phyloP scores from a whole-genome alignment of 2,797 vertebrate genomes.

The Rhinoraja longicauda region DNA sequence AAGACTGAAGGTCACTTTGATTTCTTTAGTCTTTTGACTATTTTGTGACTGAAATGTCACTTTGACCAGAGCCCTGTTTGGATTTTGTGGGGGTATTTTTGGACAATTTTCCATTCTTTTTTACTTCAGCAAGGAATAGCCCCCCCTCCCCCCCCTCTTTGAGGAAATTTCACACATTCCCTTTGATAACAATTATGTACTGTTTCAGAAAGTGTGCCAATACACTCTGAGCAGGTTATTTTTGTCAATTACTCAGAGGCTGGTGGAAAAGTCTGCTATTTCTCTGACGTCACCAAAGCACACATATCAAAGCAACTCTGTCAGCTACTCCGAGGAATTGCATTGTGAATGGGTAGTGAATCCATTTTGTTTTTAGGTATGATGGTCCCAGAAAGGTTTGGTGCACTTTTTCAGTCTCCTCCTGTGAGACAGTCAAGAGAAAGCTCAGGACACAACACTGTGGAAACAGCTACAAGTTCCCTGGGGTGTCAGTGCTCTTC shows the following conservation, averaged over 20 bases:
- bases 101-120: neutral
- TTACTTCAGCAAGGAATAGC: neutral
- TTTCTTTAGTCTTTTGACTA: neutral
- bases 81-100: neutral
- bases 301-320: neutral
- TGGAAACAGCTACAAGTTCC: neutral
- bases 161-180: neutral
- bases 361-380: too few species aligned
- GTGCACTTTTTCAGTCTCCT: neutral
- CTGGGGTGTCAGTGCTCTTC: neutral
- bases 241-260: neutral
- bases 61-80: neutral
- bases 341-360: neutral
- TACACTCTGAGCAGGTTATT: neutral
- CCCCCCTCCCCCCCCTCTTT: too few species aligned
- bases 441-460: neutral
- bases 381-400: neutral
- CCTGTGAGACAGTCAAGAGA: neutral
- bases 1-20: neutral
- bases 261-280: constrained; percentile 6
- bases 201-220: neutral
- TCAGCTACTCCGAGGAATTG: neutral
- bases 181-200: neutral
- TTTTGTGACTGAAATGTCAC: neutral
- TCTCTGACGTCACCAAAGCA: neutral